Base-by-base conservation (phyloP, 1,140 invertebrate genomes). In the Drosophila funebris region DNA sequence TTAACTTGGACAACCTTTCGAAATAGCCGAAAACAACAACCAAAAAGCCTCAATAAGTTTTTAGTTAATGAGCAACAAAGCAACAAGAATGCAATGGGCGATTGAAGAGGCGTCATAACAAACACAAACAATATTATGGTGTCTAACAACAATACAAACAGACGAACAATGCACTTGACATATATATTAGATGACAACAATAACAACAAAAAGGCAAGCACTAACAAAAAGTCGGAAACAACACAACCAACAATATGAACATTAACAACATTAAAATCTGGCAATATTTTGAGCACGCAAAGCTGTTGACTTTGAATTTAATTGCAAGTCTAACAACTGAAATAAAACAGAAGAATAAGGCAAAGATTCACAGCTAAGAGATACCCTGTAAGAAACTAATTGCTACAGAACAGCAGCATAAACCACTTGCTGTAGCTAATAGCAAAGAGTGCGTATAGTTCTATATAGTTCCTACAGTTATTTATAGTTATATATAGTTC, bases 241-340 rank as follows among this genome's bases (percentile, higher is more conserved):
- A 24, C 52, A 27, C 11, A 66, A 52, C 2, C 27, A 41, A 24
- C 29, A 18, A 52, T 53, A 48, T 61, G 46, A 33, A 64, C 2
- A 63, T 33, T 11, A 33, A 33, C 62, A 64, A 68, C 63, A 78
- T 75, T 81, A 81, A 78, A 71, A 53, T 74, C 36, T 74, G 24
- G 37, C 44, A 29, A 70, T 61, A 87, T 82, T 88, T 87, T 78
- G 43, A 57, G 63, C 71, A 64, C 70, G 60, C 63, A 78, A 82
- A 76, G 75, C 66, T 63, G 78, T 87, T 87, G 83, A 88, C 83
- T 87, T 82, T 87, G 78, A 88, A 62, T 73, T 72, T 43, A 69
- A 69, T 64, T 43, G 48, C 54, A 22, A 56, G 18, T 66, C 56
- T 58, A 66, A 61, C 37, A 56, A 56, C 33, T 33, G 5, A 6